Evolutionary conservation across 2,888 invertebrate genomes (phyloP), one percentile per base, ranked within the genome.

Genomic region (Allacma fusca): DNA sequence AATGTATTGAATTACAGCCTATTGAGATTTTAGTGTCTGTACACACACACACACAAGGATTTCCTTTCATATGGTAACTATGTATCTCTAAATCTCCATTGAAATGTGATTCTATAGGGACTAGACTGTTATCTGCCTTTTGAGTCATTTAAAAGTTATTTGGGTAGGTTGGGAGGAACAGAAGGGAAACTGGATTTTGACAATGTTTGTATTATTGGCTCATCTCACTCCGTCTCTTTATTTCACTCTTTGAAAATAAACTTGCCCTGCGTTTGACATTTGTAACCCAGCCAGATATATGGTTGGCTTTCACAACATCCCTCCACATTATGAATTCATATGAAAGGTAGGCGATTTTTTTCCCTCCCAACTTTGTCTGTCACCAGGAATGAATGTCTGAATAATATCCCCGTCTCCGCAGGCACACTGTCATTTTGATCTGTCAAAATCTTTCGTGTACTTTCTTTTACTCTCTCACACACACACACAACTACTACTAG

Each of bases 361-460:
- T 59, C 1, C 40, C 50, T 44, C 50, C 50, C 28, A 72, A 59
- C 21, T 72, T 72, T 72, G 59, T 72, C 57, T 72, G 72, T 72
- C 72, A 72, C 29, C 59, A 72, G 16, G 72, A 72, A 57, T 72
- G 72, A 72, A 72, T 72, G 72, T 71, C 71, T 26, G 50, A 71
- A 71, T 71, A 71, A 71, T 71, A 71, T 71, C 71, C 71, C 50
- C 26, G 50, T 72, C 72, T 72, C 34, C 21, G 40, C 50, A 72
- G 72, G 59, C 57, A 72, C n/a, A 29, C 59, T 72, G 72, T 72
- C 72, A 72, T 72, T 72, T 59, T 57, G 72, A 72, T 59, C 62
- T 72, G 70, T 70, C 70, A 70, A 70, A 70, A 70, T 70, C 44
- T 70, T 70, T 70, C 50, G 40, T 21, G 23, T 34, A 44, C 50